A percentile compares a stretch with the other conserved stretches of the same genome.
Conservation (phyloP, 2,113 vertebrate genomes). For the Gasterosteus nipponicus region DNA sequence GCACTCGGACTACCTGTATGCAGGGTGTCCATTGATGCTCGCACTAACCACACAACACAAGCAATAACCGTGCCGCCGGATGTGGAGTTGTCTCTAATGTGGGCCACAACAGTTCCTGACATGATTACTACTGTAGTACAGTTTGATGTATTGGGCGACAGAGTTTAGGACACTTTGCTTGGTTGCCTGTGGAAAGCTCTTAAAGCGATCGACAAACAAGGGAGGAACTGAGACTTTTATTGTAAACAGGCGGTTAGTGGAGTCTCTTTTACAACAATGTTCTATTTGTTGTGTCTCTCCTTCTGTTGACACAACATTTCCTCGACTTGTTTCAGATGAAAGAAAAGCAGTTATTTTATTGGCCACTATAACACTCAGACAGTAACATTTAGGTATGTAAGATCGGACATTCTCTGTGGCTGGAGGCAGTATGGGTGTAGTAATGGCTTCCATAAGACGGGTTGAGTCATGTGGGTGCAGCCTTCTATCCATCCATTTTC, state of each 20-base stretch:
- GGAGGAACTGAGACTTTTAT: not conserved
- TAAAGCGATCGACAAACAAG: not conserved
- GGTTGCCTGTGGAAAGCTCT: conserved; percentile 4
- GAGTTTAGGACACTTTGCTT: conserved; percentile 12
- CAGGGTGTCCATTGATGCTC: conserved; percentile 20
- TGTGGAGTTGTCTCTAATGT: conserved; percentile 22
- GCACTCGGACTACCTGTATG: conserved; percentile 23
- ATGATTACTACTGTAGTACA: conserved; percentile 12
- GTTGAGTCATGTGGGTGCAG: not conserved
- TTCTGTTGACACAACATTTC: not conserved
- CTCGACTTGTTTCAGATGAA: not conserved
- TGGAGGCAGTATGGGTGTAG: not conserved
- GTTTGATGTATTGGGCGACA: conserved; percentile 2
- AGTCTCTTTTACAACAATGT: not conserved
- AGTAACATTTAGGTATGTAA: not conserved
- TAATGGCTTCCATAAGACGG: no score
- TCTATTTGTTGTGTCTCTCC: not conserved
- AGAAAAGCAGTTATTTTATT: not conserved
- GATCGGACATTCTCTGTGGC: not conserved
- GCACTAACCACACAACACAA: not conserved
- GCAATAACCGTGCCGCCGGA: conserved; percentile 38
- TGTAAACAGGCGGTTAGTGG: not conserved
- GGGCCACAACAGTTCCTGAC: conserved; percentile 28
- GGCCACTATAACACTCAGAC: not conserved
- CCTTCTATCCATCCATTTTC: no score